Percentiles rank a stretch among this genome's conserved stretches.
These are phyloP conservation scores for Silurus lanzhouensis DNA, from an alignment of 2,797 vertebrate species.

Conservation along the genomic window DNA sequence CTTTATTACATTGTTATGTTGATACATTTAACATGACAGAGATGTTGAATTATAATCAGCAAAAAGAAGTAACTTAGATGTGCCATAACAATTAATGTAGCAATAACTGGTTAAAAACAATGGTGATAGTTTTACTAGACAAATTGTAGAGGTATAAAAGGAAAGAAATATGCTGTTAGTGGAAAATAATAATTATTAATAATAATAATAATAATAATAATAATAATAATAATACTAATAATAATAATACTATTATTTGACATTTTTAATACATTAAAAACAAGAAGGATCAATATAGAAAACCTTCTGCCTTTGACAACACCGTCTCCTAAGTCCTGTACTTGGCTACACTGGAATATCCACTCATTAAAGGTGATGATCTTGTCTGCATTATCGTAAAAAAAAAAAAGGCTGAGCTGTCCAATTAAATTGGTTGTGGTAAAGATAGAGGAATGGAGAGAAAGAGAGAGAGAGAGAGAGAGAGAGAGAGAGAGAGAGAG, in stretches of 20 bases:
- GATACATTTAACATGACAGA: neutral
- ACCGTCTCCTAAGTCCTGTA: neutral
- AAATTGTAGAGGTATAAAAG: neutral
- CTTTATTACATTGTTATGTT: neutral
- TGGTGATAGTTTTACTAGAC: neutral
- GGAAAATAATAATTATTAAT: too few species aligned
- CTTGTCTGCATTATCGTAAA: conserved; percentile 50
- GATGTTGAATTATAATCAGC: neutral
- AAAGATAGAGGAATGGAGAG: conserved; percentile 46
- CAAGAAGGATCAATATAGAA: neutral
- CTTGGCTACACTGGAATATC: conserved; percentile 24
- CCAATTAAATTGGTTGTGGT: conserved; percentile 59
- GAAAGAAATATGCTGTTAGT: neutral
- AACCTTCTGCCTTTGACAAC: neutral
- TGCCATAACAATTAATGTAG: neutral
- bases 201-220: too few species aligned
- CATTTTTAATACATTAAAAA: neutral
- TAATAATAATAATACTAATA: too few species aligned
- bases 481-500: conserved; percentile 30
- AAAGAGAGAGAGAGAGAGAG: neutral
- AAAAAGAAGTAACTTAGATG: neutral
- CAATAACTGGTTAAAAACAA: neutral
- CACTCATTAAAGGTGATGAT: conserved; percentile 58
- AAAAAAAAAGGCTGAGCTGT: conserved; percentile 59
- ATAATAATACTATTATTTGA: too few species aligned